Base-by-base conservation (phyloP, 92 coral and sea anemone species). In the Epizoanthus ramosus region DNA sequence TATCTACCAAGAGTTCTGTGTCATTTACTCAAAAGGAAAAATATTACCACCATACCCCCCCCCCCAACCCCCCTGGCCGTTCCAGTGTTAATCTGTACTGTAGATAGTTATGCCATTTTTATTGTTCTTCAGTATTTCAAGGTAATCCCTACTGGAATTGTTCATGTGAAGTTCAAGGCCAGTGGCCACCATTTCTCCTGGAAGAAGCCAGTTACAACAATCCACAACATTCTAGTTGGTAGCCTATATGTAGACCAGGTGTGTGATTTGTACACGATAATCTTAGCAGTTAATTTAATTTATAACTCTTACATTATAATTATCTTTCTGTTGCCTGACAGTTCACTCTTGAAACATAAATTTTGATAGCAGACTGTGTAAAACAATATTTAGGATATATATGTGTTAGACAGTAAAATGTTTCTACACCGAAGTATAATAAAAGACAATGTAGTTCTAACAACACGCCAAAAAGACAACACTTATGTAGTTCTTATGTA, bases 171-270 rank as follows among this genome's bases (percentile, higher is more conserved):
- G 90, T 90, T 97, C 82, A 97, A 97, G 88, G 88, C 90, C 50
- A 90, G 88, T 83, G 99, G 99, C 0, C 92, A 92, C 68, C 99
- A 97, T 65, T 97, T 88, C 79, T 90, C 93, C 16, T 97, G 99
- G 99, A 92, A 83, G 67, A 97, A 97, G 79, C 99, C 99, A 25
- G 60, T 93, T 57, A 97, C 99, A n/a, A 97, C 95, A 6, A 77
- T 93, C 24, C 99, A 97, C 70, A 97, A 97, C 60, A 97, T 97
- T 59, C 85, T 97, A 63, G 94, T 97, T 54, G 99, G 99, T 4
- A 89, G 97, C 65, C 88, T 97, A 25, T 97, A 82, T 87, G 99
- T 94, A 39, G 99, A 97, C 71, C 98, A 93, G 93, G 99, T 94
- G 75, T 33, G 94, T 59, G 1, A 12, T 57, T 41, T 21, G 37